phyloP scores from a whole-genome alignment of 1,140 invertebrate species.

The Panonychus citri region DNA sequence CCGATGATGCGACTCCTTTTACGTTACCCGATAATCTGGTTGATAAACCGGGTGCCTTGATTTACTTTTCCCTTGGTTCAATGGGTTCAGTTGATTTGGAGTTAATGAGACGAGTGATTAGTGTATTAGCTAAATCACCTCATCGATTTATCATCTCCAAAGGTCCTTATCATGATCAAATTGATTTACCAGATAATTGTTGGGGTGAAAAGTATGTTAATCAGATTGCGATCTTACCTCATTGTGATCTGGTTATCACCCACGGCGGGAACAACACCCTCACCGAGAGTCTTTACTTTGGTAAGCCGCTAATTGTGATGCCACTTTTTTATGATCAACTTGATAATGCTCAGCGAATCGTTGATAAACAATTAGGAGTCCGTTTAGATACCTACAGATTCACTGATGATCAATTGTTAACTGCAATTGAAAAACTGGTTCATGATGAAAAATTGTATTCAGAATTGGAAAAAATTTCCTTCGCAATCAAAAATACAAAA shows the following conservation, averaged over 20 bases:
- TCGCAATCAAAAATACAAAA: not conserved
- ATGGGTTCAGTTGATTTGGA: slow-evolving; percentile 2
- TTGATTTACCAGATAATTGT: slow-evolving; percentile 3
- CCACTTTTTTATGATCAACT: slow-evolving; percentile 10
- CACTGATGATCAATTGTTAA: slow-evolving; percentile 3
- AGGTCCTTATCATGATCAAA: not conserved
- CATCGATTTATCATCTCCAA: slow-evolving; percentile 5
- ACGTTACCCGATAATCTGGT: not conserved
- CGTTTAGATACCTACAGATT: slow-evolving; percentile 1
- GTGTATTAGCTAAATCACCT: slow-evolving; percentile 1
- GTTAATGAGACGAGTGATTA: slow-evolving; percentile 2
- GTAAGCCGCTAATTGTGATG: slow-evolving; percentile 3
- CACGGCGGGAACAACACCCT: slow-evolving; percentile 17
- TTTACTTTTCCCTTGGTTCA: slow-evolving; percentile 5
- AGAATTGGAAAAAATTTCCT: not conserved
- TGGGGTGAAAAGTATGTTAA: slow-evolving; percentile 6
- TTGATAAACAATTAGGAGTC: slow-evolving; percentile 7
- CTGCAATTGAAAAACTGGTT: slow-evolving; percentile 7
- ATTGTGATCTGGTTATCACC: slow-evolving; percentile 16
- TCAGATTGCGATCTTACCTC: slow-evolving; percentile 2
- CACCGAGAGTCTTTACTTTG: slow-evolving; percentile 2
- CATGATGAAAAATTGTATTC: slow-evolving; percentile 1
- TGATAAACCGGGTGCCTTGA: slow-evolving; percentile 2
- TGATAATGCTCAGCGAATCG: slow-evolving; percentile 10
- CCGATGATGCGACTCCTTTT: not conserved